Base-by-base conservation (phyloP, 2,888 invertebrate genomes). In the Ochropleura plecta region DNA sequence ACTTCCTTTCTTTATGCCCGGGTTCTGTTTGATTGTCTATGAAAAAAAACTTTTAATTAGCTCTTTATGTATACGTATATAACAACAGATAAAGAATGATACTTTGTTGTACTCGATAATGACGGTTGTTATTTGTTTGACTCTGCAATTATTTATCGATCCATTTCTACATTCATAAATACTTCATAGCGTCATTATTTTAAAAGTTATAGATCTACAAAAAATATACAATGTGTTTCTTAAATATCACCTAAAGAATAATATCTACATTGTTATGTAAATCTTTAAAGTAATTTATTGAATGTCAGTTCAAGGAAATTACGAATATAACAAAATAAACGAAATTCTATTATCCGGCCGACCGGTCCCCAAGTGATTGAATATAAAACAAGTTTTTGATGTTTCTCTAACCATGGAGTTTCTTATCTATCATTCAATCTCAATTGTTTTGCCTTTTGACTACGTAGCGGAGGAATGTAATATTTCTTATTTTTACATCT, bases 41-140 rank as follows among this genome's bases (percentile, higher is more conserved):
- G 30, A 76, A 60, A 79, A 59, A 79, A 87, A 89, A 89, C 84
- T 90, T 89, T 89, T 89, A 90, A 90, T 90, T 89, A 88, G 86
- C 83, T 87, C 86, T 78, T 65, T 77, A 73, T 48, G 73, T 76
- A 68, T 74, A 78, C 55, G 57, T 74, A 62, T 74, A 62, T 55
- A 73, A 64, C 75, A 70, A 76, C 65, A 65, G 68, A 76, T 76
- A 76, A 73, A 76, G 60, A 78, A 68, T 70, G 60, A 44, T 79
- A 79, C 82, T 83, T 81, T 48, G 73, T 77, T 76, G 68, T 48
- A 30, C n/a, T 80, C 59, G 57, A 70, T 81, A 78, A 75, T 75
- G 79, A 73, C 73, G 70, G 44, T 78, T 75, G 73, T 86, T 76
- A 72, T 76, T 79, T 84, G 73, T 82, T 78, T 73, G 65, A 63